Percentiles rank a stretch among this genome's conserved stretches.
Evolutionary conservation across 2,888 invertebrate genomes (phyloP).

Genomic region (Tipula confusa): DNA sequence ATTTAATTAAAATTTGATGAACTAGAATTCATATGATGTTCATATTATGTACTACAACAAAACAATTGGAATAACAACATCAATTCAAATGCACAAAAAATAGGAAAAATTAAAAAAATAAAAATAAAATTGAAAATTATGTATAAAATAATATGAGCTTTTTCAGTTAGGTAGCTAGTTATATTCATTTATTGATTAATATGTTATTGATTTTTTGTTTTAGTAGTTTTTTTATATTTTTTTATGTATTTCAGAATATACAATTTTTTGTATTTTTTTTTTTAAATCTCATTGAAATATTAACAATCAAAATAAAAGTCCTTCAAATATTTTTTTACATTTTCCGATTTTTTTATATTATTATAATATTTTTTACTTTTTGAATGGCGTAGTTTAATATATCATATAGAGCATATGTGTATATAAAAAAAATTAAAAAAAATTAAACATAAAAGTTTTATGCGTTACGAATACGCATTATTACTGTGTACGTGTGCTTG

Average conservation of each 20-base stretch:
- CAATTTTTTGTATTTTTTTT: constrained; percentile 9
- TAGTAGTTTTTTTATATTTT: neutral
- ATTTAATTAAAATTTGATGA: constrained; percentile 1
- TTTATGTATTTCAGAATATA: neutral
- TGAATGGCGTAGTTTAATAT: neutral
- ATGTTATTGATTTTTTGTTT: constrained; percentile 5
- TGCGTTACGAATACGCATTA: constrained; percentile 20
- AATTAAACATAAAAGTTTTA: neutral
- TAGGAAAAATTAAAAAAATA: neutral
- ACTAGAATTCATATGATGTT: constrained; percentile 12
- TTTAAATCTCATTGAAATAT: constrained; percentile 25
- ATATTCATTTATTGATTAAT: neutral
- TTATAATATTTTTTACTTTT: neutral
- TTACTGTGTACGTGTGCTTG: neutral
- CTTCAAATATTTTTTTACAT: constrained; percentile 8
- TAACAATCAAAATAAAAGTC: constrained; percentile 25
- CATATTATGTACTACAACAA: neutral
- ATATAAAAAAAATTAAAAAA: neutral
- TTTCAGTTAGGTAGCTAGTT: neutral
- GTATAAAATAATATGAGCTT: neutral
- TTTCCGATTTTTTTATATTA: neutral
- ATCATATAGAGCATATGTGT: neutral
- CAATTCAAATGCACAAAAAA: constrained; percentile 12
- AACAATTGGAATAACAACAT: constrained; percentile 9
- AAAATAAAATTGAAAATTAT: neutral